Percentiles rank a stretch among this genome's conserved stretches.
Conservation (phyloP, 2,797 vertebrate species). For the Chelonia mydas region DNA sequence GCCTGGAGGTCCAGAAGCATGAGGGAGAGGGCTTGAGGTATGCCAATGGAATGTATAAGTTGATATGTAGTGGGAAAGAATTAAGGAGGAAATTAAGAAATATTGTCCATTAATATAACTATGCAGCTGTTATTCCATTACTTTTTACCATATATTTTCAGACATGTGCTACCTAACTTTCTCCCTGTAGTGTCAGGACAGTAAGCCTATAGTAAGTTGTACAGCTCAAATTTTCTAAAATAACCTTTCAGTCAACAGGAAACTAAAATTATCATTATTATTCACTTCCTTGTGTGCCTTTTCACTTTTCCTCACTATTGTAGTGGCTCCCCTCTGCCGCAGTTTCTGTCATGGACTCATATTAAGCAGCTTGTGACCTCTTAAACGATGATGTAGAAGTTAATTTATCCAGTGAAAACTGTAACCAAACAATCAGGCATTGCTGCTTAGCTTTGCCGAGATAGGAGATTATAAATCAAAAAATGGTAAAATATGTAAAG, state of each 20-base stretch:
- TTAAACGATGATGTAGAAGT: neutral
- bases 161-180: neutral
- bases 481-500: neutral
- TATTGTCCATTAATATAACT: neutral
- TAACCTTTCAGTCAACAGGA: neutral
- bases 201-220: neutral
- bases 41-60: neutral
- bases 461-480: neutral
- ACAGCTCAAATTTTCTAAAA: neutral
- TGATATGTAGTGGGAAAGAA: neutral
- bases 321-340: neutral
- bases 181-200: neutral
- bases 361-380: neutral
- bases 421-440: neutral
- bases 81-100: neutral
- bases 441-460: neutral
- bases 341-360: neutral
- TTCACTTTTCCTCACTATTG: neutral
- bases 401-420: neutral
- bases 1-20: neutral
- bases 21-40: neutral
- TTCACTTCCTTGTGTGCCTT: fast-evolving
- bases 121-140: neutral
- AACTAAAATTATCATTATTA: neutral
- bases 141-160: neutral